Evolutionary conservation across 2,888 invertebrate species (phyloP).

Genomic region (Strigamia crassipes): DNA sequence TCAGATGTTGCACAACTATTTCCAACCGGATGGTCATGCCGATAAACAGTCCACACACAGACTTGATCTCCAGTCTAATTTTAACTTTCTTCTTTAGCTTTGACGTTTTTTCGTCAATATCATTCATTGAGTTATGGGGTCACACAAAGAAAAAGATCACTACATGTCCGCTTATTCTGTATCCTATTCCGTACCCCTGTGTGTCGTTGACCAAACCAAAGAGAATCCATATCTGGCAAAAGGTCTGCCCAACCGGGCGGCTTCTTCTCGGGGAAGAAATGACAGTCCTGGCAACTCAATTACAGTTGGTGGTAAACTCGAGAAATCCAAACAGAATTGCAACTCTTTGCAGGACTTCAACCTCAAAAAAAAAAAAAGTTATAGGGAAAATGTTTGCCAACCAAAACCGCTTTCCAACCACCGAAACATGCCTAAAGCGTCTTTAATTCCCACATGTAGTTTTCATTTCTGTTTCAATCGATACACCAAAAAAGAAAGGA

Average conservation of each 20-base stretch:
- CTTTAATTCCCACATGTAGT: slow-evolving; percentile 36
- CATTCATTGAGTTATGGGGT: slow-evolving; percentile 7
- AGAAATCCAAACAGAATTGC: slow-evolving; percentile 38
- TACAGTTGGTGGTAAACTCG: slow-evolving; percentile 22
- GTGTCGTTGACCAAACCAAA: slow-evolving; percentile 3
- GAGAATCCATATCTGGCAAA: slow-evolving; percentile 26
- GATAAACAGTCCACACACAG: neutral
- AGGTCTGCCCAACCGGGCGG: slow-evolving; percentile 11
- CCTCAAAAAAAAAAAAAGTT: neutral
- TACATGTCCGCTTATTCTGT: neutral
- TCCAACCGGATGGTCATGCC: too few species aligned
- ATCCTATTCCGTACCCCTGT: neutral
- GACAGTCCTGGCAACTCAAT: slow-evolving; percentile 33
- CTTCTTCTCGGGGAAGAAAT: neutral
- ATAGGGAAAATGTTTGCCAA: neutral
- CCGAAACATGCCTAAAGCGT: neutral
- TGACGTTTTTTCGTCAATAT: slow-evolving; percentile 13
- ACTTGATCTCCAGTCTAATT: neutral
- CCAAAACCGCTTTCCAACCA: neutral
- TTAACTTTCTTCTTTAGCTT: neutral
- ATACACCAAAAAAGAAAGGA: neutral
- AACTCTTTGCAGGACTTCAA: neutral
- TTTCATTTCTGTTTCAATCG: slow-evolving; percentile 27
- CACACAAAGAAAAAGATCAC: neutral
- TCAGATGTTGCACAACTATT: too few species aligned